Evolutionary conservation across 2,797 vertebrate species (phyloP).

Genomic region (Macropodus opercularis): DNA sequence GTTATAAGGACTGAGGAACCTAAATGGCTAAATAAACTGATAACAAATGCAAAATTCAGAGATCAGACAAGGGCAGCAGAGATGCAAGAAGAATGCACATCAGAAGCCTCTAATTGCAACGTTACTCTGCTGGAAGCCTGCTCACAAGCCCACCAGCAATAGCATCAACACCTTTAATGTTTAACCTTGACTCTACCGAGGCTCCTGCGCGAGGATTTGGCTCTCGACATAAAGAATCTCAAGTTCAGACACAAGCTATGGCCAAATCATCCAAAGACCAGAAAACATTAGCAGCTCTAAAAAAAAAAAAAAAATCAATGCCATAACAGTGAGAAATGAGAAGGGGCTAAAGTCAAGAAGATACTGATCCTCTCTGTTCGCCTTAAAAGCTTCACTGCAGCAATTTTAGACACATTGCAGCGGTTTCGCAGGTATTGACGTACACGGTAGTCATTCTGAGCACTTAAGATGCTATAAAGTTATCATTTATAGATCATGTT

Average conservation of each 20-base stretch:
- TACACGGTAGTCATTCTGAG: conserved; percentile 1
- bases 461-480: conserved; percentile 9
- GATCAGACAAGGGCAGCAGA: conserved; percentile 36
- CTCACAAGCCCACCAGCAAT: conserved; percentile 30
- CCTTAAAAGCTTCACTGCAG: conserved; percentile 30
- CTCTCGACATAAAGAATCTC: conserved; percentile 11
- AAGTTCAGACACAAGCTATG: conserved; percentile 21
- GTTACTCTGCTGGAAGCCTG: conserved; percentile 19
- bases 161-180: conserved; percentile 41
- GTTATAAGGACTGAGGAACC: conserved; percentile 48
- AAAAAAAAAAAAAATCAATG: conserved; percentile 64
- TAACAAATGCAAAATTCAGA: conserved; percentile 36
- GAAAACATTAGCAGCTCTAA: conserved; percentile 31
- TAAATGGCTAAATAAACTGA: conserved; percentile 45
- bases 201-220: conserved; percentile 33
- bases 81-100: conserved; percentile 37
- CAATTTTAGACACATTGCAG: neutral
- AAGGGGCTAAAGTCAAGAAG: conserved; percentile 22
- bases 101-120: conserved; percentile 24
- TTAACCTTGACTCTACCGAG: conserved; percentile 48
- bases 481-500: conserved; percentile 22
- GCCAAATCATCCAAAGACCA: conserved; percentile 29
- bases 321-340: conserved; percentile 14
- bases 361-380: neutral
- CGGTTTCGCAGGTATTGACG: conserved; percentile 1